Conservation (phyloP, 2,113 vertebrate genomes). For the Pelecanoides urinatrix region DNA sequence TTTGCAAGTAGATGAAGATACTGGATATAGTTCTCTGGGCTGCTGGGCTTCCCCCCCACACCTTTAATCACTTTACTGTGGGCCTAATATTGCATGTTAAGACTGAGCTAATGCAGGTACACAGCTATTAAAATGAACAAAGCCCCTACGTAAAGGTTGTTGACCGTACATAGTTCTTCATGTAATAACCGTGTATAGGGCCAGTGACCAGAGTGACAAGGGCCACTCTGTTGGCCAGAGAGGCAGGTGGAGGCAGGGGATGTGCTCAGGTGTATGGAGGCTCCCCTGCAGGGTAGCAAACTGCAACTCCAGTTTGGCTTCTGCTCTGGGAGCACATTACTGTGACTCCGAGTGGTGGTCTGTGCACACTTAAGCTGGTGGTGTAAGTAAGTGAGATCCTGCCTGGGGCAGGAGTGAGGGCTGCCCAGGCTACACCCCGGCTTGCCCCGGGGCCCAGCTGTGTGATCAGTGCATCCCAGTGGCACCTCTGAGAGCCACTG, state of each 20-base stretch:
- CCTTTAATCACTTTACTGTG: background rate
- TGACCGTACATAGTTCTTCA: background rate
- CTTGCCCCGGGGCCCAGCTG: background rate
- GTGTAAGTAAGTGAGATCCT: background rate
- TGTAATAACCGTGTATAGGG: background rate
- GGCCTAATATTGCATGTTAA: background rate
- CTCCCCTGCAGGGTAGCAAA: background rate
- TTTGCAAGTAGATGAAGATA: background rate
- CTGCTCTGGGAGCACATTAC: background rate
- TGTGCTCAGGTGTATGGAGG: background rate
- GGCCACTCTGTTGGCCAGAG: background rate
- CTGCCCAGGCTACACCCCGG: background rate
- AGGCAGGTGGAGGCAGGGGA: background rate
- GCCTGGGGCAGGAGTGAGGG: background rate
- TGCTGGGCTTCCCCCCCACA: background rate
- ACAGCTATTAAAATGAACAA: background rate
- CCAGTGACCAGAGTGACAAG: background rate
- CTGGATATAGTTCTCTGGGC: background rate
- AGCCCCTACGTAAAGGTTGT: background rate
- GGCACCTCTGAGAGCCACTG: background rate
- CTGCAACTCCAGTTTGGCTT: background rate
- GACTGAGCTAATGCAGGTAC: background rate
- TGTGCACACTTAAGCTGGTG: rapidly evolving
- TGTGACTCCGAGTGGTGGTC: rapidly evolving
- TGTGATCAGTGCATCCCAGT: background rate